Evolutionary conservation across 53 echinoderm and acorn worm genomes (phyloP), one percentile per base, ranked within the genome.

Genomic region (Patiria pectinifera): DNA sequence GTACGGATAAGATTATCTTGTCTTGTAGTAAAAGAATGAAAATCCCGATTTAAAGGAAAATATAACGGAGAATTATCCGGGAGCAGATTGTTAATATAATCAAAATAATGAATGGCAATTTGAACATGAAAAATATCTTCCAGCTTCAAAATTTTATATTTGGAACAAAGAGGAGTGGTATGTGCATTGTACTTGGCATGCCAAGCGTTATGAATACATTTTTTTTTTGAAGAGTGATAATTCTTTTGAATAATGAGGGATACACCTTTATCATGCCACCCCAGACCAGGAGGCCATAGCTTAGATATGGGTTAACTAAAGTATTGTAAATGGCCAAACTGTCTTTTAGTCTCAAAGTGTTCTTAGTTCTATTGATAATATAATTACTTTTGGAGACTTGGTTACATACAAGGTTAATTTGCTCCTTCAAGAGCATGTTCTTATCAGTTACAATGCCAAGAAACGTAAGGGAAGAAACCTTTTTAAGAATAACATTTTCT

Each of bases 21-120:
- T 75, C 75, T 75, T 75, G 75, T 75, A 75, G 75, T 75, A 11
- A 75, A 19, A 11, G 75, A 4, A 21, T 75, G 75, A 15, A 75
- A 75, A 75, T 75, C 75, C 53, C 53, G 53, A 53, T 53, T 53
- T 8, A 6, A 53, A 6, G 53, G 53, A 53, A 53, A 53, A 53
- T 6, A 53, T 8, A 8, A 53, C 0, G 2, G 53, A 53, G 53
- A 53, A 53, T 53, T n/a, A 18, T 10, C 75, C 22, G 16, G 75
- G 75, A 75, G 75, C 22, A 75, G 5, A 75, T 75, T 75, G 6
- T 75, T 75, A 13, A 75, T 75, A 75, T 75, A 75, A 11, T 75
- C 75, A 75, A 75, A 21, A 4, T 75, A 75, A n/a, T 75, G 75
- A 75, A 21, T 75, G 75, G 75, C 21, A 75, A 75, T 75, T 75